A percentile compares a stretch with the other conserved stretches of the same genome.
Evolutionary conservation across 2,113 vertebrate genomes (phyloP).

Genomic region (Mus pahari): DNA sequence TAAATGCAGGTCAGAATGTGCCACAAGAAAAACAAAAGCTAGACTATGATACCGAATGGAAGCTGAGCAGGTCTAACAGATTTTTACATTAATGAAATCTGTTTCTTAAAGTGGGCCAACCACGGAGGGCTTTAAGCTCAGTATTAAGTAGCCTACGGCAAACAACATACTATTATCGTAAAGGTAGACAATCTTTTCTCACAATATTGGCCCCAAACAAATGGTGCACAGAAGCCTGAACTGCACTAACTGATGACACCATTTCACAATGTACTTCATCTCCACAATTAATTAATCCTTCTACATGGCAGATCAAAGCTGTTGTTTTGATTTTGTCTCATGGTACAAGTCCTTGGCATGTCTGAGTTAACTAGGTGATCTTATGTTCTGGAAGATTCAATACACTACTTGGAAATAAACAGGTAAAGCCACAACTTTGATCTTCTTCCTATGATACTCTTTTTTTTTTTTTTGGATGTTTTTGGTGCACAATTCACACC

Average conservation of each 20-base stretch:
- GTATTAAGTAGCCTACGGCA: constrained; percentile 58
- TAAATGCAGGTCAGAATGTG: constrained; percentile 92
- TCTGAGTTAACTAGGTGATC: constrained; percentile 6
- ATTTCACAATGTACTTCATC: constrained; percentile 68
- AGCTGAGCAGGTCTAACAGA: constrained; percentile 75
- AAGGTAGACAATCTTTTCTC: constrained; percentile 66
- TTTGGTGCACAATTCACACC: constrained; percentile 58
- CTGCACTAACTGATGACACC: constrained; percentile 9
- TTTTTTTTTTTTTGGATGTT: background rate
- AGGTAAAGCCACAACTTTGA: constrained; percentile 9
- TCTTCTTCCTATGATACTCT: constrained; percentile 24
- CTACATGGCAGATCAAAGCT: constrained; percentile 47
- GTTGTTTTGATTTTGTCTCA: background rate
- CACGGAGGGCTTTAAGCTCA: constrained; percentile 31
- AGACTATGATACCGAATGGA: constrained; percentile 71
- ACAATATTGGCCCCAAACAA: constrained; percentile 51
- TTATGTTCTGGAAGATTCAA: constrained; percentile 62
- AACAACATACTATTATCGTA: constrained; percentile 61
- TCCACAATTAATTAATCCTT: constrained; percentile 46
- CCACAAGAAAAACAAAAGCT: constrained; percentile 87
- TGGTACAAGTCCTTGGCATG: constrained; percentile 63
- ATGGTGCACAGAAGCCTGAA: constrained; percentile 38
- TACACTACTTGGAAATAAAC: background rate
- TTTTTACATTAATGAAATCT: constrained; percentile 75
- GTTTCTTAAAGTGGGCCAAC: constrained; percentile 68